phyloP scores from a whole-genome alignment of 2,797 vertebrate genomes.

The Sebastes trivittatus region DNA sequence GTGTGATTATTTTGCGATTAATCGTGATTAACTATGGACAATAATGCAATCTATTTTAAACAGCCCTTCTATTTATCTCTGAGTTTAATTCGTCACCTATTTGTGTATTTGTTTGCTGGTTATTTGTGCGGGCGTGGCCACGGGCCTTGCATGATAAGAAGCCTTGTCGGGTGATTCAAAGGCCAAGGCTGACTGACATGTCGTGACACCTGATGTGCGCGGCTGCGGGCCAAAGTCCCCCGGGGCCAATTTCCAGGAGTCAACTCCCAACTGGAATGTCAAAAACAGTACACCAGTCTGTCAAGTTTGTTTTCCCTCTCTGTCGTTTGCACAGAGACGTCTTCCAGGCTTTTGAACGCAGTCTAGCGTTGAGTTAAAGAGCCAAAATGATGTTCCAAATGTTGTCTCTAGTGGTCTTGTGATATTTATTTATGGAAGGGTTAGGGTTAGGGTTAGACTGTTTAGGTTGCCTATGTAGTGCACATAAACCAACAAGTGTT shows the following conservation, averaged over 20 bases:
- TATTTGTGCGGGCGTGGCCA: constrained; percentile 19
- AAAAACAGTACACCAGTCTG: constrained; percentile 56
- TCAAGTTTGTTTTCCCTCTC: constrained; percentile 38
- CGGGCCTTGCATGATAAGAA: constrained; percentile 57
- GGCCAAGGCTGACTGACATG: constrained; percentile 70
- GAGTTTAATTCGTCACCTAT: neutral
- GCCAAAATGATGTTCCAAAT: neutral
- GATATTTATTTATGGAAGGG: too few species aligned
- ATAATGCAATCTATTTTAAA: too few species aligned
- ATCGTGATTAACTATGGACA: too few species aligned
- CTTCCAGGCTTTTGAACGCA: neutral
- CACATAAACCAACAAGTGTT: neutral
- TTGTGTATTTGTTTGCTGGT: constrained; percentile 6
- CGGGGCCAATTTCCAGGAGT: constrained; percentile 53
- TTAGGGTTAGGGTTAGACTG: neutral
- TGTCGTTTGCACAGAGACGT: neutral
- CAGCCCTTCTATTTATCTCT: too few species aligned
- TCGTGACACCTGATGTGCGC: constrained; percentile 66
- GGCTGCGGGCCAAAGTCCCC: constrained; percentile 72
- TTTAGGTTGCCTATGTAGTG: neutral
- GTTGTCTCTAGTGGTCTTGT: neutral
- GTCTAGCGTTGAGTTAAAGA: neutral
- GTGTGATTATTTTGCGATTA: too few species aligned
- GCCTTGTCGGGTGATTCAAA: constrained; percentile 60
- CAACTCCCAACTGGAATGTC: constrained; percentile 70